A percentile compares a stretch with the other conserved stretches of the same genome.
Evolutionary conservation across 2,888 invertebrate genomes (phyloP).

Genomic region (Leptothorax acervorum): DNA sequence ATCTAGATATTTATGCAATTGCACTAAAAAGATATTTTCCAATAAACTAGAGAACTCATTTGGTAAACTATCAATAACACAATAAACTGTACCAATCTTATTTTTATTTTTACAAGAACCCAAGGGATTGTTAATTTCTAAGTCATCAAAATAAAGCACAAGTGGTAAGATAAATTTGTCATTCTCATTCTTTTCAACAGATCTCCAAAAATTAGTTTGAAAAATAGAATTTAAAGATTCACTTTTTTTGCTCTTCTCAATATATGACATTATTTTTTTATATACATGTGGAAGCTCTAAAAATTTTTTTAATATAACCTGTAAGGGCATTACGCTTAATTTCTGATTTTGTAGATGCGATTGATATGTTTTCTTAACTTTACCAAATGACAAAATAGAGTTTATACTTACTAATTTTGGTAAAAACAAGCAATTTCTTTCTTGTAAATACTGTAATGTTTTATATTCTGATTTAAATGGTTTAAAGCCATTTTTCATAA

Average conservation of each 20-base stretch:
- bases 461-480: background rate
- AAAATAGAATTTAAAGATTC: background rate
- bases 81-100: background rate
- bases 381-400: background rate
- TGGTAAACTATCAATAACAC: background rate
- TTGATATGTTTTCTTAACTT: background rate
- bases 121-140: background rate
- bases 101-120: conserved; percentile 1
- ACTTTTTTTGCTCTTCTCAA: background rate
- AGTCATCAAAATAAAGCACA: too few relatives aligned
- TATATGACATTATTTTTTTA: background rate
- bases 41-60: background rate
- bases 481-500: background rate
- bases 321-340: background rate
- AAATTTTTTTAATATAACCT: background rate
- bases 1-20: background rate
- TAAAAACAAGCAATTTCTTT: background rate
- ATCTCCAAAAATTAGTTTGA: background rate
- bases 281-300: conserved; percentile 2
- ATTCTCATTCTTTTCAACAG: background rate
- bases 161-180: background rate
- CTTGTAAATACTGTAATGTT: background rate
- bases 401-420: background rate
- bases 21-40: conserved; percentile 11
- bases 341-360: background rate